phyloP scores from a whole-genome alignment of 2,888 invertebrate species.

The Dione juno region DNA sequence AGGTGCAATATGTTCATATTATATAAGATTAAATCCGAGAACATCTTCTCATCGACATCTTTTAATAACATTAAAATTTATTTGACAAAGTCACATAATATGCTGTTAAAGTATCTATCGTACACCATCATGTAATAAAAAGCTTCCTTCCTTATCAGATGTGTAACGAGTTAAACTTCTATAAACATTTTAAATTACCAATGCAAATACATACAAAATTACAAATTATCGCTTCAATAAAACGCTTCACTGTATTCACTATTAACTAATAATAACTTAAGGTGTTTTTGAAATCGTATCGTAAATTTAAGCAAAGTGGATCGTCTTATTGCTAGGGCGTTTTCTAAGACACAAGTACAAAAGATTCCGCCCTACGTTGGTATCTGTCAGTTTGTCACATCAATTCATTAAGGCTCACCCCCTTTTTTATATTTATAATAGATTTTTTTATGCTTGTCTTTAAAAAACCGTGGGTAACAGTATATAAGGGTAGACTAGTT shows the following conservation, averaged over 20 bases:
- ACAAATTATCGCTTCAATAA: constrained; percentile 50
- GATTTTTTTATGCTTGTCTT: constrained; percentile 59
- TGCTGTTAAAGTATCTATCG: constrained; percentile 10
- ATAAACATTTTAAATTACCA: constrained; percentile 27
- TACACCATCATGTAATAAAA: constrained; percentile 1
- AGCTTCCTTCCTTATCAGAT: constrained; percentile 17
- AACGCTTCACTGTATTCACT: constrained; percentile 34
- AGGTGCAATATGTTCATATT: too few species aligned
- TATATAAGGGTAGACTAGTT: constrained; percentile 45
- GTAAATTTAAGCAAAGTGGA: constrained; percentile 40
- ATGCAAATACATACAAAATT: constrained; percentile 47
- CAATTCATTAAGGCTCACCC: constrained; percentile 70
- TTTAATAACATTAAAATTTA: neutral
- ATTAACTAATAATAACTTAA: constrained; percentile 14
- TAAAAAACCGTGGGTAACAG: constrained; percentile 76
- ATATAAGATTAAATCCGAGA: too few species aligned
- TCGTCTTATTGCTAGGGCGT: constrained; percentile 67
- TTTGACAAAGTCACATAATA: neutral
- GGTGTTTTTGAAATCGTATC: constrained; percentile 9
- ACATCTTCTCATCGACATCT: too few species aligned
- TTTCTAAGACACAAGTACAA: constrained; percentile 55
- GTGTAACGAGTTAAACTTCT: constrained; percentile 18
- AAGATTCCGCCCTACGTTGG: constrained; percentile 63
- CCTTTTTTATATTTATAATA: constrained; percentile 57
- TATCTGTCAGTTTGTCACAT: constrained; percentile 60